phyloP scores from a whole-genome alignment of 2,113 vertebrate species.

The Notarius lentiginosus region DNA sequence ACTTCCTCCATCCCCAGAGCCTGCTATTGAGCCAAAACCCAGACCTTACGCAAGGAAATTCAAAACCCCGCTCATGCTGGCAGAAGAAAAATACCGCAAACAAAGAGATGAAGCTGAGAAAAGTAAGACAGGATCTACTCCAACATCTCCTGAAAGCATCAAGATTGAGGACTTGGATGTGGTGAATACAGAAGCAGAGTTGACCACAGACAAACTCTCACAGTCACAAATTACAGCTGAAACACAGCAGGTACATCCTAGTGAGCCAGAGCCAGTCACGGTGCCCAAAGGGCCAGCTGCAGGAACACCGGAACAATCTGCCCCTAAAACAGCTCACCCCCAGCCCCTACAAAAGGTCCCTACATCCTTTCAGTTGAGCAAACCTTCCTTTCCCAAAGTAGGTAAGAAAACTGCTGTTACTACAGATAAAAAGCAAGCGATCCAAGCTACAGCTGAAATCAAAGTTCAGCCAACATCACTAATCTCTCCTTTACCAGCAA shows the following conservation, averaged over 20 bases:
- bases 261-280: slow-evolving; percentile 44
- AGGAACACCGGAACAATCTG: slow-evolving; percentile 1
- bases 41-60: slow-evolving; percentile 81
- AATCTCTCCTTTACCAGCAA: slow-evolving; percentile 51
- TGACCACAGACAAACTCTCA: slow-evolving; percentile 38
- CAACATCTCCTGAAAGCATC: slow-evolving; percentile 55
- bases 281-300: neutral
- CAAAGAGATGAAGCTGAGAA: slow-evolving; percentile 77
- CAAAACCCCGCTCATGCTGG: slow-evolving; percentile 92
- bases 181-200: slow-evolving; percentile 21
- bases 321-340: slow-evolving; percentile 31
- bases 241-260: slow-evolving; percentile 40
- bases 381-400: slow-evolving; percentile 61
- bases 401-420: slow-evolving; percentile 63
- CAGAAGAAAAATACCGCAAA: slow-evolving; percentile 84
- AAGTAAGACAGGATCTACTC: slow-evolving; percentile 60
- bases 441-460: slow-evolving; percentile 47
- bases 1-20: slow-evolving; percentile 72
- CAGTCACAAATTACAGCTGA: slow-evolving; percentile 48
- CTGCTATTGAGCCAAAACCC: slow-evolving; percentile 61
- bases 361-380: slow-evolving; percentile 59
- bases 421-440: slow-evolving; percentile 55
- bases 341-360: slow-evolving; percentile 52
- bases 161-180: neutral
- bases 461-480: slow-evolving; percentile 55